phyloP scores from a whole-genome alignment of 1,140 invertebrate genomes.

The Tetramorium alpestre region DNA sequence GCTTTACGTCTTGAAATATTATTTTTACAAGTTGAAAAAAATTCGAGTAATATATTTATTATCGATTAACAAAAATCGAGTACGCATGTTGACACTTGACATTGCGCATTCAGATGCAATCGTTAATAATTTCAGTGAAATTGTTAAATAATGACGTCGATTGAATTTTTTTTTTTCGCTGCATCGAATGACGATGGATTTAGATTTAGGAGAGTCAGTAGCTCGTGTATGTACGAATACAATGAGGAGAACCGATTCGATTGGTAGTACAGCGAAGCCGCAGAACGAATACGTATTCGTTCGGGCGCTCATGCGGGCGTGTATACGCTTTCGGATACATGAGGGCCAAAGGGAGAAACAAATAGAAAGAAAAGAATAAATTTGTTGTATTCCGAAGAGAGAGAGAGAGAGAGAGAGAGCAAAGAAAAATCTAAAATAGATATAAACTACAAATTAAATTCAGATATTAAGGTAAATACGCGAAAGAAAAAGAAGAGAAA shows the following conservation, averaged over 20 bases:
- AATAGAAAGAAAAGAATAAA: background rate
- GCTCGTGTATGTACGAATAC: constrained; percentile 2
- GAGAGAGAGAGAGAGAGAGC: too few species aligned
- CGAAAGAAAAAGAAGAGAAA: background rate
- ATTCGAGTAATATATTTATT: background rate
- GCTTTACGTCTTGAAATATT: background rate
- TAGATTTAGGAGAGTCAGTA: constrained; percentile 41
- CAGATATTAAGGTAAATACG: background rate
- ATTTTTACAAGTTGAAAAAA: background rate
- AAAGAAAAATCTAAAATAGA: background rate
- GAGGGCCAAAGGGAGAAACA: background rate
- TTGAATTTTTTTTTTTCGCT: background rate
- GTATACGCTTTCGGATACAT: background rate
- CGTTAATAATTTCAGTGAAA: background rate
- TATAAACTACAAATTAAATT: background rate
- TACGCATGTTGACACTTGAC: background rate
- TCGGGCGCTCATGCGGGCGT: background rate
- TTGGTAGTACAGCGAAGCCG: background rate
- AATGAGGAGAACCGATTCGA: constrained; percentile 6
- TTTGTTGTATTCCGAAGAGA: background rate
- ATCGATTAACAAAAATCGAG: background rate
- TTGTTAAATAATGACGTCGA: background rate
- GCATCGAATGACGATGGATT: background rate
- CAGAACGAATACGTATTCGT: background rate
- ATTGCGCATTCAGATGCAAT: background rate